Conservation (phyloP, 2,888 invertebrate species). For the Phania funesta region DNA sequence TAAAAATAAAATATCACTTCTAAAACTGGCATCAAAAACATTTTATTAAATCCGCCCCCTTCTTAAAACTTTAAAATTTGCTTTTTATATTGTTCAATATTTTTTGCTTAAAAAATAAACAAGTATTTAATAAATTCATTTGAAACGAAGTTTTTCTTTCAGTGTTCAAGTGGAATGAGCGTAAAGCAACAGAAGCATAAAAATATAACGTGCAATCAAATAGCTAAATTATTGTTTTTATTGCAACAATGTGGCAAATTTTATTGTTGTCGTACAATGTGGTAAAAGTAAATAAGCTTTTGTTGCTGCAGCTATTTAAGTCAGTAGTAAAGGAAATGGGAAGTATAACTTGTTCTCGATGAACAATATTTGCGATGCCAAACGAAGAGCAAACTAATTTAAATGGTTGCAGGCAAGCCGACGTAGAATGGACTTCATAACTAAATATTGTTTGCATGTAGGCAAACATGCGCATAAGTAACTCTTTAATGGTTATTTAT, state of each 20-base stretch:
- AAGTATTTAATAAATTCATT: no score
- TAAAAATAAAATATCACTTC: no score
- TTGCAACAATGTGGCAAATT: conserved; percentile 63
- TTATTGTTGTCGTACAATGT: conserved; percentile 10
- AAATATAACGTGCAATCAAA: conserved; percentile 59
- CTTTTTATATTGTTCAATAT: no score
- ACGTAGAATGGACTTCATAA: conserved; percentile 26
- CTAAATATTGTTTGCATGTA: neutral
- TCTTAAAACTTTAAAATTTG: no score
- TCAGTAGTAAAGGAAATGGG: neutral
- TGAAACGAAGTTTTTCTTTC: conserved; percentile 7
- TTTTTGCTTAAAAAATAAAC: no score
- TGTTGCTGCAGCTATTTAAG: neutral
- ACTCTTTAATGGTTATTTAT: no score
- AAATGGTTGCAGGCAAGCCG: neutral
- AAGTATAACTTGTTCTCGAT: neutral
- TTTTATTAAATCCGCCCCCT: no score
- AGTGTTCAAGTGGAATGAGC: conserved; percentile 6
- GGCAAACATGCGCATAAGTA: no score
- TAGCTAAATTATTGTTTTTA: conserved; percentile 52
- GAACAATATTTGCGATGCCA: conserved; percentile 2
- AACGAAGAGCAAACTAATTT: conserved; percentile 3
- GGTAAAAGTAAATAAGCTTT: neutral
- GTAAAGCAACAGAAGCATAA: conserved; percentile 29
- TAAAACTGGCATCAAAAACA: no score